A percentile compares a stretch with the other conserved stretches of the same genome.
phyloP scores from a whole-genome alignment of 53 echinoderm and acorn worm species.

The Astropecten irregularis region DNA sequence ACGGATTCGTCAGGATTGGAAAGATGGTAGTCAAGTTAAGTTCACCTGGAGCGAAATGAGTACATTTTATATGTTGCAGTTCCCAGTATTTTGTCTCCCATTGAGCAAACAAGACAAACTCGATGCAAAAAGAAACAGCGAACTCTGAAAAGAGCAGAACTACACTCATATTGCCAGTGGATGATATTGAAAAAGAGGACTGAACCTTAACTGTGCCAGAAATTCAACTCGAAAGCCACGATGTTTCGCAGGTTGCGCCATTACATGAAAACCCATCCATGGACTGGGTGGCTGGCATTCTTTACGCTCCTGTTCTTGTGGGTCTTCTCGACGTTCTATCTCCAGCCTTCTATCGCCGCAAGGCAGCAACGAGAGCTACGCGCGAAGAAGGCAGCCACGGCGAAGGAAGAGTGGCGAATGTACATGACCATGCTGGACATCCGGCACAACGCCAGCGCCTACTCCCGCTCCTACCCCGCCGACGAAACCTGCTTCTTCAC shows the following conservation, averaged over 20 bases:
- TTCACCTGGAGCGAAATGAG: too few relatives aligned
- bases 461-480: neutral
- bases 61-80: too few relatives aligned
- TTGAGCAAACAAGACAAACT: too few relatives aligned
- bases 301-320: neutral
- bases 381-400: neutral
- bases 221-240: neutral
- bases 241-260: neutral
- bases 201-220: too few relatives aligned
- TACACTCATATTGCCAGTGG: neutral
- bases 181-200: neutral
- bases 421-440: neutral
- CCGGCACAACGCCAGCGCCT: conserved; percentile 4
- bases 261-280: neutral
- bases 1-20: too few relatives aligned
- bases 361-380: neutral
- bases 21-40: too few relatives aligned
- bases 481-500: conserved; percentile 71
- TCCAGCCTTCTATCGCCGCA: neutral
- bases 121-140: too few relatives aligned
- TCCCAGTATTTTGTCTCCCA: too few relatives aligned
- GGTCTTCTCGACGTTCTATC: neutral
- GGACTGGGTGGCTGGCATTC: neutral
- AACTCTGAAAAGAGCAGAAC: too few relatives aligned
- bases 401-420: neutral